Base-by-base conservation (phyloP, 2,888 invertebrate genomes). In the Napeogenes inachia region DNA sequence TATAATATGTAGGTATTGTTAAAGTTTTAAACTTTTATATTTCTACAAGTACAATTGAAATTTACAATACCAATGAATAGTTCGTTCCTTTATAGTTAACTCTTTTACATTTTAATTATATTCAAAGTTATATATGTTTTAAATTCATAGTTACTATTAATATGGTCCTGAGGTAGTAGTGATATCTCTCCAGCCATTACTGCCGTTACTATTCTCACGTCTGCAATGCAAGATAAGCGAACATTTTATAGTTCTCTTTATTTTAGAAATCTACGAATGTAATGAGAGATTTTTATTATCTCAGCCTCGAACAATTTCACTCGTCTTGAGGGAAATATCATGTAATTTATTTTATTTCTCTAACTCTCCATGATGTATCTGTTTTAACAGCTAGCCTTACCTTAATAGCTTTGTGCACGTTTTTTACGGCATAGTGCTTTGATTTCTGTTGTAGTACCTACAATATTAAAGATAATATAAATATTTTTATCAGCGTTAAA, bases 281-380 rank as follows among this genome's bases (percentile, higher is more conserved):
- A 65, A 65, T 65, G 62, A 65, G 62, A 65, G 59, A 65, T 65
- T 62, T 65, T 65, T 65, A 65, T 62, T 62, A 65, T 54, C 57
- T 47, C 47, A 38, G 54, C 56, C 54, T 60, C 45, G 35, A 56
- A 57, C 45, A 56, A 45, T 60, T 60, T 62, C 62, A 62, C 55
- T 62, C 60, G 54, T 54, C 65, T 57, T 57, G 45, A 21, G 65
- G 65, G 65, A 65, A 65, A 65, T 65, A 62, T 50, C 54, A 33
- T 5, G 50, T 54, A 50, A 59, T 62, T 62, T 53, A 55, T 42
- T 45, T 13, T 47, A 62, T 53, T 56, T 46, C 45, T 42, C 42
- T 42, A 50, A 33, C n/a, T 47, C 45, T 62, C 47, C 30, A 50
- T 50, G 30, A 50, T 50, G 21, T 5, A 30, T 50, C 30, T 30